Conservation (phyloP, 2,888 invertebrate genomes). For the Anorthoa munda region DNA sequence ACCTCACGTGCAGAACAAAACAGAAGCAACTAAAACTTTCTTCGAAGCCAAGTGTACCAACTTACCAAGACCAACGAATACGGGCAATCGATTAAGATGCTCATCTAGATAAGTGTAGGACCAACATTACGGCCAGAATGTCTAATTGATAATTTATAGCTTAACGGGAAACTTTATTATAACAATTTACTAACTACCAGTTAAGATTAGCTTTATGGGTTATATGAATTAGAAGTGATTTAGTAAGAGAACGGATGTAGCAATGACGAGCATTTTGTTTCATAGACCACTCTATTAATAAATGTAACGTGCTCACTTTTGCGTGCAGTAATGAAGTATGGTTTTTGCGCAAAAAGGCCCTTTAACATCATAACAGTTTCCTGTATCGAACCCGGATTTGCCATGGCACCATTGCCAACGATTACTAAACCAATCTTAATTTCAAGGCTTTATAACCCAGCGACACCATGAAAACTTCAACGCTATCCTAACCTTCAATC, state of each 20-base stretch:
- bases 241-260: slow-evolving; percentile 7
- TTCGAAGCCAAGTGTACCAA: slow-evolving; percentile 15
- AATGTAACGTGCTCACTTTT: too few relatives aligned
- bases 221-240: slow-evolving; percentile 19
- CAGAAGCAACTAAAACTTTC: slow-evolving; percentile 34
- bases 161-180: slow-evolving; percentile 53
- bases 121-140: slow-evolving; percentile 53
- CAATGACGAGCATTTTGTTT: neutral
- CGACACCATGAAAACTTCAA: slow-evolving; percentile 18
- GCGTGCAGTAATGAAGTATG: too few relatives aligned
- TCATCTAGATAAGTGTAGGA: slow-evolving; percentile 73
- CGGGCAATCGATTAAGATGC: slow-evolving; percentile 79
- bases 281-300: neutral
- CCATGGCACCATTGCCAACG: neutral
- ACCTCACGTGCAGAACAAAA: slow-evolving; percentile 30
- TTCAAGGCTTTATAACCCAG: neutral
- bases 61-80: slow-evolving; percentile 34
- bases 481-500: slow-evolving; percentile 28
- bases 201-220: slow-evolving; percentile 32
- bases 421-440: neutral
- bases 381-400: neutral
- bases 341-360: neutral
- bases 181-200: slow-evolving; percentile 46
- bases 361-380: too few relatives aligned
- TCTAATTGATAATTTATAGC: slow-evolving; percentile 67